Base-by-base conservation (phyloP, 2,113 vertebrate genomes). In the Camelus dromedarius region DNA sequence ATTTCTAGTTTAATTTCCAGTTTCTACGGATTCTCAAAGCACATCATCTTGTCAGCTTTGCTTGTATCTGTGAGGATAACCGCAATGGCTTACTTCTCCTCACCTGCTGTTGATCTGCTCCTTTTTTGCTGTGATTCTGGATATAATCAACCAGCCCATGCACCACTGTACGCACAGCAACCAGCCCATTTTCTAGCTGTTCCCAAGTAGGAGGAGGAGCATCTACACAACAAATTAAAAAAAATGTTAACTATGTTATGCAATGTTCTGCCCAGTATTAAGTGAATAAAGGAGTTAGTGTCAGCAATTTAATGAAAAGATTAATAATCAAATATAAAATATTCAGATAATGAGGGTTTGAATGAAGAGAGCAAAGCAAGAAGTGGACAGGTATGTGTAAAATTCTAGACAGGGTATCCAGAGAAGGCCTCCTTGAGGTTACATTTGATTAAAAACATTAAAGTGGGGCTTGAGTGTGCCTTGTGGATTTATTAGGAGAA, bases 111-210 rank as follows among this genome's bases (percentile, higher is more conserved):
- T 99, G 99, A 97, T 99, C 99, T 24, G 99, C 99, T 98, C 99
- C 99, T 98, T 99, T 99, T 98, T 99, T 99, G 98, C 99, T 99
- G 97, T 99, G 99, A 98, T 99, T 99, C 98, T 99, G 99, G 91
- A 99, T 99, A 96, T 99, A 99, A 98, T 99, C 99, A 96, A 99
- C 99, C 92, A 99, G 98, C 10, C 99, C 99, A 52, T 99, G 99
- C 72, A 99, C 99, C 83, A 99, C 99, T 4, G 99, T 99, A 96
- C 99, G 99, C 88, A 99, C 99, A 80, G 99, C 99, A 93, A 99
- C 99, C 73, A 99, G 97, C n/a, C 99, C 99, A 85, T 99, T 99
- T 98, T 99, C 99, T 76, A 99, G 98, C 96, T 99, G 99, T 97
- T 99, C 99, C 99, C 99, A 99, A 1, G 99, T 99, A 2, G 99